Evolutionary conservation across 2,797 vertebrate genomes (phyloP), one percentile per base, ranked within the genome.

Genomic region (Neosilurus hyrtlii): DNA sequence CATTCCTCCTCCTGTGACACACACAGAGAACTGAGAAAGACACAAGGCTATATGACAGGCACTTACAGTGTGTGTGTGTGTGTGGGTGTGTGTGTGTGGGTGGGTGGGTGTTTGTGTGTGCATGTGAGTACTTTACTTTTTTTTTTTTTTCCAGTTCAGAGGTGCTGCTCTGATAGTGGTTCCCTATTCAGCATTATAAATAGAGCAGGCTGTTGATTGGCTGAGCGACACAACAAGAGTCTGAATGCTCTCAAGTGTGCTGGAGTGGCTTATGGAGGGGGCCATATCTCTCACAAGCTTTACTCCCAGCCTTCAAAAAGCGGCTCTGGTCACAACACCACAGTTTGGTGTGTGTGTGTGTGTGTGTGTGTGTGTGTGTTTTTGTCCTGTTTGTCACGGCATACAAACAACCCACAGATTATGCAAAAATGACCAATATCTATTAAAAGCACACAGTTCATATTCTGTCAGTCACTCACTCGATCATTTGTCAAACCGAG

Each of bases 161-260:
- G 84, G 43, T 81, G 91, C 85, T 79, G 66, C 84, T 90, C 83
- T 86, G 89, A 91, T 91, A 70, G 82, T 35, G 88, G 83, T 87
- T 86, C 87, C 78, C 89, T 86, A 89, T 93, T 92, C 90, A 93
- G 66, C 86, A 83, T 87, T 51, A 82, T 93, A 91, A 93, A 94
- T 91, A 89, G 90, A 87, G 89, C 89, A 91, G 89, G 89, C 89
- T 92, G 91, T 89, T 91, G 92, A 95, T 93, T 94, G 93, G 93
- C 87, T 87, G 72, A n/a, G 63, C 73, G 79, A 86, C 73, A 89
- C 88, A 91, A 92, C 89, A 85, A 91, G 87, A 89, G 89, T 88
- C 80, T 89, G 91, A 86, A 89, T 90, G 91, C 90, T 93, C 89
- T 87, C 80, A 87, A 93, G 92, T 90, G 88, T 91, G 88, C 88